Evolutionary conservation across 2,797 vertebrate species (phyloP).

Genomic region (Silurus lanzhouensis): DNA sequence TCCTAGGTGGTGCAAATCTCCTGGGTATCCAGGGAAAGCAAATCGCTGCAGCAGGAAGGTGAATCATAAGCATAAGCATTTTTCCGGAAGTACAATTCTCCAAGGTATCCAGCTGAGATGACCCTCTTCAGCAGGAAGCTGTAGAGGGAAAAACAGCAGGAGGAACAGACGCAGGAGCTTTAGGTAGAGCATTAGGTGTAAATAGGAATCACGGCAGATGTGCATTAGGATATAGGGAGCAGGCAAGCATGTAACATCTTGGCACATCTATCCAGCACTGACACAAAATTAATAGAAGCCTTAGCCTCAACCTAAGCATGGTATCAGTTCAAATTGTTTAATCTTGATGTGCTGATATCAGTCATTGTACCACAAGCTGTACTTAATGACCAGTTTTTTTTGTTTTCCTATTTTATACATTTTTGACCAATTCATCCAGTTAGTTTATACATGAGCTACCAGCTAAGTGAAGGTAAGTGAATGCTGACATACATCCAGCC

Average conservation of each 20-base stretch:
- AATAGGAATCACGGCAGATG: background rate
- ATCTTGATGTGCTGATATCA: background rate
- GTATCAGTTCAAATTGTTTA: background rate
- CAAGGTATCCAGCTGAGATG: background rate
- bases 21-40: background rate
- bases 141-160: background rate
- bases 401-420: background rate
- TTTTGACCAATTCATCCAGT: background rate
- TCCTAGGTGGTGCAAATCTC: conserved; percentile 3
- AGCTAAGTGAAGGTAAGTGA: too few relatives aligned
- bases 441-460: background rate
- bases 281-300: background rate
- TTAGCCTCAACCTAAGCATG: too few relatives aligned
- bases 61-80: background rate
- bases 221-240: background rate
- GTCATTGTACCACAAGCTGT: background rate
- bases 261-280: background rate
- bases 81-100: conserved; percentile 2
- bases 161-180: background rate
- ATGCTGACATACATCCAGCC: background rate
- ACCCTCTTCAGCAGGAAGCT: background rate
- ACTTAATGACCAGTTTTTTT: background rate
- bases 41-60: background rate
- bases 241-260: background rate
- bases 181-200: background rate